These are phyloP conservation scores for Poecilia wingei DNA, from an alignment of 2,797 vertebrate species.

Conservation along the genomic window DNA sequence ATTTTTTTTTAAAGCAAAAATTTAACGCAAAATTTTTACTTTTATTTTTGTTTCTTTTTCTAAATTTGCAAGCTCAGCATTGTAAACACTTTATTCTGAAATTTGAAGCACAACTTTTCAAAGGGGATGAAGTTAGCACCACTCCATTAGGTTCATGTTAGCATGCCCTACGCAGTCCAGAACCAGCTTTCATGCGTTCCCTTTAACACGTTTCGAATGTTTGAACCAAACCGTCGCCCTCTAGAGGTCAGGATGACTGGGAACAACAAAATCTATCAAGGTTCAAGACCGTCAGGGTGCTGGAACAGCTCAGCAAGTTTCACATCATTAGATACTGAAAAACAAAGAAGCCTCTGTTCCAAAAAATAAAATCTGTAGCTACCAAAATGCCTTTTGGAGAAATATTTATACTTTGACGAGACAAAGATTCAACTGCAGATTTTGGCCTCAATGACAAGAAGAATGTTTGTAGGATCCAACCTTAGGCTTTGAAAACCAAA, in stretches of 20 bases:
- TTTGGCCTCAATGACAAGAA: not conserved
- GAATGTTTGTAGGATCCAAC: not conserved
- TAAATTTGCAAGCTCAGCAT: not conserved
- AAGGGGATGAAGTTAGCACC: not conserved
- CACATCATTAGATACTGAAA: not conserved
- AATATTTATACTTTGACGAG: not conserved
- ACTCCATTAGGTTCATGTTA: not conserved
- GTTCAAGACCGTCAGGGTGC: not conserved
- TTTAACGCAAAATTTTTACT: not conserved
- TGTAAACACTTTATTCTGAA: not conserved
- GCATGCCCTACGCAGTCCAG: not conserved
- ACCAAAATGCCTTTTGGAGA: not conserved
- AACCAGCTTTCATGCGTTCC: not conserved
- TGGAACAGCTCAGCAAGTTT: not conserved
- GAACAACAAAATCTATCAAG: not conserved
- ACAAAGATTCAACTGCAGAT: not conserved
- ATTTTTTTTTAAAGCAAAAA: not conserved
- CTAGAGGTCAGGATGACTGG: not conserved
- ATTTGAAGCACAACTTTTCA: not conserved
- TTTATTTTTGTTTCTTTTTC: not conserved
- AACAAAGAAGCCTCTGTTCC: not conserved
- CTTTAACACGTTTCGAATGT: not conserved
- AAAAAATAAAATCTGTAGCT: not conserved
- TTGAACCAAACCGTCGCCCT: not conserved
- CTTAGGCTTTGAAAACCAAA: not conserved